These are phyloP conservation scores for Harpalus rufipes DNA, from an alignment of 2,888 invertebrate species.

Conservation along the genomic window DNA sequence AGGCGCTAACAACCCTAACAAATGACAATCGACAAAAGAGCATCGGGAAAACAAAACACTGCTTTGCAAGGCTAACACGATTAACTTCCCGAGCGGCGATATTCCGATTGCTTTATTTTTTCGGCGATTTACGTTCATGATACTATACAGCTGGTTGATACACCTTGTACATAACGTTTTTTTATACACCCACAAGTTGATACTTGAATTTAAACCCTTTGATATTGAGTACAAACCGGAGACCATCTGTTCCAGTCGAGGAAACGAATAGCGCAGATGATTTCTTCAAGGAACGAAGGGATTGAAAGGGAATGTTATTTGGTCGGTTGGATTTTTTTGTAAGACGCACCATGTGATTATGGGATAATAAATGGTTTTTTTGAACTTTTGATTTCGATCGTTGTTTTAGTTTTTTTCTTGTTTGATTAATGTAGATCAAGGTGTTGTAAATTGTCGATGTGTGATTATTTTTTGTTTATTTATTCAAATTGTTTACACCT, in stretches of 20 bases:
- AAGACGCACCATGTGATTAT: slow-evolving; percentile 48
- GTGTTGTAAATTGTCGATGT: slow-evolving; percentile 26
- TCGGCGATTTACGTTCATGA: slow-evolving; percentile 38
- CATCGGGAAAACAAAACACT: slow-evolving; percentile 45
- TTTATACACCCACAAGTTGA: slow-evolving; percentile 55
- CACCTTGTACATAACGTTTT: slow-evolving; percentile 50
- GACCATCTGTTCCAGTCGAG: slow-evolving; percentile 46
- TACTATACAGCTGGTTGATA: slow-evolving; percentile 47
- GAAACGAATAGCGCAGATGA: neutral
- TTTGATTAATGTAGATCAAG: slow-evolving; percentile 43
- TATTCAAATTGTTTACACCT: slow-evolving; percentile 11
- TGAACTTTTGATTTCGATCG: slow-evolving; percentile 60
- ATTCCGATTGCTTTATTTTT: slow-evolving; percentile 42
- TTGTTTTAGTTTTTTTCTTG: slow-evolving; percentile 33
- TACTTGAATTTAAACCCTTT: slow-evolving; percentile 48
- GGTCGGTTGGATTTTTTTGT: slow-evolving; percentile 38
- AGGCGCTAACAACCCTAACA: slow-evolving; percentile 26
- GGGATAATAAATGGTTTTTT: slow-evolving; percentile 61
- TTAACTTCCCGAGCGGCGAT: slow-evolving; percentile 13
- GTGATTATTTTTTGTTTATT: slow-evolving; percentile 6
- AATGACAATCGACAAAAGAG: slow-evolving; percentile 40
- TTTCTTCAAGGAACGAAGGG: neutral
- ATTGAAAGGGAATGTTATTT: neutral
- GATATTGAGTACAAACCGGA: slow-evolving; percentile 34
- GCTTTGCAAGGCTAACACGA: slow-evolving; percentile 31